A percentile compares a stretch with the other conserved stretches of the same genome.
Evolutionary conservation across 2,797 vertebrate species (phyloP).

Genomic region (Moxostoma hubbsi): DNA sequence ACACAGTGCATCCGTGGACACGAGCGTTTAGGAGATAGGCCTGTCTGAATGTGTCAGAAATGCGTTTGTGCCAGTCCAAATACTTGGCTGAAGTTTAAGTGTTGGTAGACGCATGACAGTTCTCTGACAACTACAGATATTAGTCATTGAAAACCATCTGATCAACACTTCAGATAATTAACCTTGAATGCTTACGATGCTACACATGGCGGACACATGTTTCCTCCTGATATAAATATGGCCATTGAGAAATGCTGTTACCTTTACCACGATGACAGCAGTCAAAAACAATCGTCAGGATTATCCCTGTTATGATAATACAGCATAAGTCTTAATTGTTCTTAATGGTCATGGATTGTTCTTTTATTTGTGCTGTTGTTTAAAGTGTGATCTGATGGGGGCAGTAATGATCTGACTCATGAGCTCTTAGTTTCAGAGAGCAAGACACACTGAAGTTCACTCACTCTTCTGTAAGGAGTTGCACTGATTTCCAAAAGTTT

Average conservation of each 20-base stretch:
- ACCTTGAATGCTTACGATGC: slow-evolving; percentile 67
- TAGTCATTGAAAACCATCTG: slow-evolving; percentile 78
- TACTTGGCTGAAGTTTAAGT: slow-evolving; percentile 79
- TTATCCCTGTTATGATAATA: not conserved
- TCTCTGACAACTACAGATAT: slow-evolving; percentile 78
- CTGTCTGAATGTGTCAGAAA: slow-evolving; percentile 43
- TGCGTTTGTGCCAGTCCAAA: slow-evolving; percentile 54
- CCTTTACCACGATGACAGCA: slow-evolving; percentile 5
- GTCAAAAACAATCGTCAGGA: not conserved
- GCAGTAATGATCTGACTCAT: slow-evolving; percentile 40
- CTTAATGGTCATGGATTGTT: not conserved
- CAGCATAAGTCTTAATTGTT: not conserved
- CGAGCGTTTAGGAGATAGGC: slow-evolving; percentile 37
- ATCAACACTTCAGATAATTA: slow-evolving; percentile 82
- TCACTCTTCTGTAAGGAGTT: not conserved
- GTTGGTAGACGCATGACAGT: slow-evolving; percentile 81
- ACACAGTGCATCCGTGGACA: slow-evolving; percentile 30
- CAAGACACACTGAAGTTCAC: slow-evolving; percentile 23
- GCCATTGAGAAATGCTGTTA: slow-evolving; percentile 55
- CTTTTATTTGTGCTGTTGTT: slow-evolving; percentile 23
- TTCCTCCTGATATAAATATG: slow-evolving; percentile 70
- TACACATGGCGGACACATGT: slow-evolving; percentile 74
- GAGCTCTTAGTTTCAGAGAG: slow-evolving; percentile 1
- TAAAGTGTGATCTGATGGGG: slow-evolving; percentile 49
- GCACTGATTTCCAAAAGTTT: slow-evolving; percentile 10